These are phyloP conservation scores for Linyphia triangularis DNA, from an alignment of 2,888 invertebrate species.

Conservation along the genomic window DNA sequence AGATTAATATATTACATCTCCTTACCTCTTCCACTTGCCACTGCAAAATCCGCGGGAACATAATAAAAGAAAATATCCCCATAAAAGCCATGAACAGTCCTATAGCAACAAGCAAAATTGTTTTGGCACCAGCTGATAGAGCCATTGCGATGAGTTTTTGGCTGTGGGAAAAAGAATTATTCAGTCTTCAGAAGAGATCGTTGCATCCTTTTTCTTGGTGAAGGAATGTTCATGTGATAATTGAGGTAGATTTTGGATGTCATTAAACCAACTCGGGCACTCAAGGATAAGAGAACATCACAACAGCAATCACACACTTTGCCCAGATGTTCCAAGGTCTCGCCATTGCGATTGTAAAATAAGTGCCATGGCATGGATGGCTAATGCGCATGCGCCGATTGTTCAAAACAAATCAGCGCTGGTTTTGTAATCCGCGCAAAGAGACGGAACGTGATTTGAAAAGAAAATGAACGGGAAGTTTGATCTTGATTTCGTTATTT, in stretches of 20 bases:
- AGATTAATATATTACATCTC: not conserved
- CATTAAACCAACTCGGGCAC: constrained; percentile 19
- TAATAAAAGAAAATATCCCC: constrained; percentile 64
- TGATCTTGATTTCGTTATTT: not conserved
- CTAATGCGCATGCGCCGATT: constrained; percentile 25
- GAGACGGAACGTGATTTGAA: constrained; percentile 17
- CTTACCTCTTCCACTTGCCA: constrained; percentile 75
- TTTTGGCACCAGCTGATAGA: constrained; percentile 68
- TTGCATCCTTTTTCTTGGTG: constrained; percentile 13
- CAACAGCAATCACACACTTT: constrained; percentile 52
- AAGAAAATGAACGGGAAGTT: not conserved
- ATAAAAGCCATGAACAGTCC: constrained; percentile 60
- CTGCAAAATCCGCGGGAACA: constrained; percentile 73
- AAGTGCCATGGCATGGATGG: too few relatives aligned
- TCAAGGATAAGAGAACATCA: constrained; percentile 46
- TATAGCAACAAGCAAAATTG: constrained; percentile 55
- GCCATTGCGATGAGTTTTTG: constrained; percentile 32
- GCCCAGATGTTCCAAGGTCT: constrained; percentile 55
- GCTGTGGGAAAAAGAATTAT: not conserved
- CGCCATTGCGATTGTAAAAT: constrained; percentile 46
- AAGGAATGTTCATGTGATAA: constrained; percentile 27
- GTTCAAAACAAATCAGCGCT: constrained; percentile 27
- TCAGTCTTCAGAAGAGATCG: constrained; percentile 11
- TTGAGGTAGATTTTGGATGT: constrained; percentile 22
- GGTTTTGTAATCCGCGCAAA: constrained; percentile 8